A percentile compares a stretch with the other conserved stretches of the same genome.
These are phyloP conservation scores for Poecilia wingei DNA, from an alignment of 2,797 vertebrate species.

Conservation along the genomic window DNA sequence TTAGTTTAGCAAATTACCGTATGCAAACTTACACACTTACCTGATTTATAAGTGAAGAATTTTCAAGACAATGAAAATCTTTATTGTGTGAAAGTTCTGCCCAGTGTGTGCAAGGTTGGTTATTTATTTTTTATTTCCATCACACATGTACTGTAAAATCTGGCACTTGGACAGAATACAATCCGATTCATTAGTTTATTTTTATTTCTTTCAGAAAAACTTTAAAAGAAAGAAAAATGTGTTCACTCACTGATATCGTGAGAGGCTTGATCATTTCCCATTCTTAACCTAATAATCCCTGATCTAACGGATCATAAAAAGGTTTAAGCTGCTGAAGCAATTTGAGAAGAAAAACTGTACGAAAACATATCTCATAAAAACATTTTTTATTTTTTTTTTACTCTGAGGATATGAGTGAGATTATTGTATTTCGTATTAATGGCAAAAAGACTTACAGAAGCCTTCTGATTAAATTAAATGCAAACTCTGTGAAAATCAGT, in stretches of 20 bases:
- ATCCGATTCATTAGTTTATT: background rate
- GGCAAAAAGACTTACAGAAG: background rate
- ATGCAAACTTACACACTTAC: background rate
- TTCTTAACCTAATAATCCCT: background rate
- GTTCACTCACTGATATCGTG: background rate
- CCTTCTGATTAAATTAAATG: background rate
- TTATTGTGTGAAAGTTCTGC: background rate
- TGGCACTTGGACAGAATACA: background rate
- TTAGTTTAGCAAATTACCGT: background rate
- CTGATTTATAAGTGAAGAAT: background rate
- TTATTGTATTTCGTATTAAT: background rate
- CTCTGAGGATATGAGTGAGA: constrained; percentile 3
- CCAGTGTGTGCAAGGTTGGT: background rate
- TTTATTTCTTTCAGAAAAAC: background rate
- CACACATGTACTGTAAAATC: background rate
- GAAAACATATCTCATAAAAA: constrained; percentile 26
- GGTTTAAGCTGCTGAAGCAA: constrained; percentile 22
- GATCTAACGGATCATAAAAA: constrained; percentile 26
- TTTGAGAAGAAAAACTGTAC: constrained; percentile 26
- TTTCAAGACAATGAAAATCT: background rate
- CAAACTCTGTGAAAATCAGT: background rate
- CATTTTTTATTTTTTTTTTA: constrained; percentile 21
- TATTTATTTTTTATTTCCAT: background rate
- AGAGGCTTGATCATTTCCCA: background rate
- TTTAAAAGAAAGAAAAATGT: background rate